Conservation (phyloP, 2,888 invertebrate genomes). For the Patella depressa region DNA sequence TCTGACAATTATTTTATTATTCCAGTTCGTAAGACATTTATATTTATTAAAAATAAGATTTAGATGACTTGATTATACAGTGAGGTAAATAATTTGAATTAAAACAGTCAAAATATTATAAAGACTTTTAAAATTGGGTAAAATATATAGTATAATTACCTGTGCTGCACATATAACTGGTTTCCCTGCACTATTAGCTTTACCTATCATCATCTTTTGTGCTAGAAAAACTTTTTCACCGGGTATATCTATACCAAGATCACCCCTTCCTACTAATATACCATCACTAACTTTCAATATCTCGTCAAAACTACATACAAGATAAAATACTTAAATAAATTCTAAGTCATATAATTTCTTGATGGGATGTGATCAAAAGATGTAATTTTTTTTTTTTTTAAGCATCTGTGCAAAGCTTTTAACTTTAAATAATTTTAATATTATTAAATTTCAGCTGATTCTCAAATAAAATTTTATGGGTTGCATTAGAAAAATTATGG, state of each 20-base stretch:
- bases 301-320: constrained; percentile 79
- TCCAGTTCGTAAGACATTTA: not conserved
- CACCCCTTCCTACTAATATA: constrained; percentile 98
- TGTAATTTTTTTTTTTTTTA: not conserved
- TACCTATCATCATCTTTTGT: constrained; percentile 96
- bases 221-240: constrained; percentile 89
- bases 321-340: not conserved
- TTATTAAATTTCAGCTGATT: not conserved
- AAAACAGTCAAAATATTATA: not conserved
- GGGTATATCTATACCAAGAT: constrained; percentile 96
- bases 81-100: not conserved
- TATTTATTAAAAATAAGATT: not conserved
- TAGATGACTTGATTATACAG: not conserved
- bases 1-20: not conserved
- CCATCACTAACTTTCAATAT: constrained; percentile 95
- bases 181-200: constrained; percentile 93
- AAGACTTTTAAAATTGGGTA: not conserved
- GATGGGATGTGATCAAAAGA: not conserved
- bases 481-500: too few relatives aligned
- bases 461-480: too few relatives aligned
- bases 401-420: not conserved
- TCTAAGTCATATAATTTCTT: not conserved
- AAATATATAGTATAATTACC: constrained; percentile 45
- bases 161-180: constrained; percentile 96
- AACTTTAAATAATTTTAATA: not conserved